Conservation (phyloP, 35 echinoderm and acorn worm genomes). For the Patiria miniata region DNA sequence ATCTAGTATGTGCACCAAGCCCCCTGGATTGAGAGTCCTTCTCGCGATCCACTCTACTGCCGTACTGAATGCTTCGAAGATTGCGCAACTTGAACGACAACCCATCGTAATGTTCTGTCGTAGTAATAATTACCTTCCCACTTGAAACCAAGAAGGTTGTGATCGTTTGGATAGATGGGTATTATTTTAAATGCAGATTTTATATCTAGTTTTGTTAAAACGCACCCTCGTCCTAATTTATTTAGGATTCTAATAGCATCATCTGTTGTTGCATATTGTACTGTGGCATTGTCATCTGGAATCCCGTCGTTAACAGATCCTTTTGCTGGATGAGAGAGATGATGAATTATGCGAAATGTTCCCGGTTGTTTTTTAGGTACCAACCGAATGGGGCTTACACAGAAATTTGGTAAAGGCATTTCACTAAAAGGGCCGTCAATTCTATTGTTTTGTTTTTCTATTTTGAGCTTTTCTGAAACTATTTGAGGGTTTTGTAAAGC, state of each 20-base stretch:
- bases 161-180: not conserved
- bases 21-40: not conserved
- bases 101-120: constrained; percentile 1
- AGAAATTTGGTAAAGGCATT: not conserved
- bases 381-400: not conserved
- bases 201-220: too few species aligned
- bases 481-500: not conserved
- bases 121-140: not conserved
- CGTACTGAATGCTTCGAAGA: not conserved
- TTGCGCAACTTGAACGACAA: not conserved
- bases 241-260: not conserved
- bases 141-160: not conserved
- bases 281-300: not conserved
- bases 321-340: not conserved
- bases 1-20: not conserved
- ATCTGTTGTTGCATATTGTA: not conserved
- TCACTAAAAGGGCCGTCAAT: not conserved
- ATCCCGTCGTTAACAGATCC: not conserved
- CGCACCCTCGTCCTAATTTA: too few species aligned
- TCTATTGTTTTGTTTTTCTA: not conserved
- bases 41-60: not conserved
- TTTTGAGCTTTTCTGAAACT: not conserved
- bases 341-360: not conserved
- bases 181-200: constrained; percentile 8
- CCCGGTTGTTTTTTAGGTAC: constrained; percentile 8